phyloP scores from a whole-genome alignment of 2,888 invertebrate genomes.

The Nysson spinosus region DNA sequence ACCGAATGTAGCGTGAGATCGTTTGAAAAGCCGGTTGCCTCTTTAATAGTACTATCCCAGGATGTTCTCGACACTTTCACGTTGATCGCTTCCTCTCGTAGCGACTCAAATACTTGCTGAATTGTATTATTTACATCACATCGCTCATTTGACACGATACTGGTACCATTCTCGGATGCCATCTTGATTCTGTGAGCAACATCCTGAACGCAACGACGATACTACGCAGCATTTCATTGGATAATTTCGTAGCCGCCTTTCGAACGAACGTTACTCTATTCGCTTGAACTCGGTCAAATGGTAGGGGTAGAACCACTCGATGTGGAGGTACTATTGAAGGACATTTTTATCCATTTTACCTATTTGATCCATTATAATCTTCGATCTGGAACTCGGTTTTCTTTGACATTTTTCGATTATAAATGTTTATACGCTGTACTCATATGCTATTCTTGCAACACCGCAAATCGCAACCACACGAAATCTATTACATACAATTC shows the following conservation, averaged over 20 bases:
- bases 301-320: conserved; percentile 57
- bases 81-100: conserved; percentile 30
- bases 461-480: too few species aligned
- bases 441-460: too few species aligned
- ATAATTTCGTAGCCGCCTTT: conserved; percentile 51
- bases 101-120: conserved; percentile 42
- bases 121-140: conserved; percentile 74
- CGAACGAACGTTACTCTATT: conserved; percentile 43
- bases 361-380: conserved; percentile 51
- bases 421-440: background rate
- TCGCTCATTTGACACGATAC: conserved; percentile 75
- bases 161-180: conserved; percentile 76
- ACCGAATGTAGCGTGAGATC: conserved; percentile 37
- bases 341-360: conserved; percentile 58
- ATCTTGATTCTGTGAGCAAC: conserved; percentile 74
- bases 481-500: too few species aligned
- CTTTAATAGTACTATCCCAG: conserved; percentile 39
- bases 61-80: conserved; percentile 43
- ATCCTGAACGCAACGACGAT: conserved; percentile 59
- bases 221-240: conserved; percentile 63
- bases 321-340: conserved; percentile 56
- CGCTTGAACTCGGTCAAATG: conserved; percentile 29
- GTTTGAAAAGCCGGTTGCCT: conserved; percentile 32
- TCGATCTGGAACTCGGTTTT: conserved; percentile 51
- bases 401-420: conserved; percentile 28